phyloP scores from a whole-genome alignment of 2,113 vertebrate species.

The Rissa tridactyla region DNA sequence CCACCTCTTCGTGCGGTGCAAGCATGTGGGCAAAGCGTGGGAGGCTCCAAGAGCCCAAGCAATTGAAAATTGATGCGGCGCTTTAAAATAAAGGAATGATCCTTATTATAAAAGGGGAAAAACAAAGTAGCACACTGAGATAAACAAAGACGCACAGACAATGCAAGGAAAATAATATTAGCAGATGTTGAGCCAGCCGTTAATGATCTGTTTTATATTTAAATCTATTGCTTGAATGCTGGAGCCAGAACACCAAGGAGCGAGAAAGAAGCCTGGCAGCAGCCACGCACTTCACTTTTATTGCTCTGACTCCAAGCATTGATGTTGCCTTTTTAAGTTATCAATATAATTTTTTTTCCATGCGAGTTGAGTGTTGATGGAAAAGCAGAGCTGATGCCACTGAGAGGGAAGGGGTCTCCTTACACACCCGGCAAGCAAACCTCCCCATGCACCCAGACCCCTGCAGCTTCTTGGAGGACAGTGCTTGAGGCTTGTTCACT shows the following conservation, averaged over 20 bases:
- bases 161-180: slow-evolving; percentile 74
- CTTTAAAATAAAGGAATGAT: slow-evolving; percentile 71
- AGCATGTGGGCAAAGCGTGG: slow-evolving; percentile 65
- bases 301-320: slow-evolving; percentile 29
- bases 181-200: slow-evolving; percentile 71
- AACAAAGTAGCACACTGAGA: slow-evolving; percentile 68
- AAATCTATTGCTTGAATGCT: slow-evolving; percentile 61
- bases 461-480: background rate
- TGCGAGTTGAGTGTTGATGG: background rate
- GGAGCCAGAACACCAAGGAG: slow-evolving; percentile 65
- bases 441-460: background rate
- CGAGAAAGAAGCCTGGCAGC: slow-evolving; percentile 40
- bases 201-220: slow-evolving; percentile 73
- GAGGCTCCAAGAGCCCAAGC: slow-evolving; percentile 61
- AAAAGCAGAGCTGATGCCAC: background rate
- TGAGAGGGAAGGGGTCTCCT: background rate
- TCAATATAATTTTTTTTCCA: background rate
- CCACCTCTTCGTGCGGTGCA: slow-evolving; percentile 53
- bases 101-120: slow-evolving; percentile 66
- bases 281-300: slow-evolving; percentile 53
- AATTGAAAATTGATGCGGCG: slow-evolving; percentile 45
- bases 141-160: slow-evolving; percentile 70
- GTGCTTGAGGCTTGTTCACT: background rate
- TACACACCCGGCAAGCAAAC: background rate
- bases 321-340: slow-evolving; percentile 42